Conservation (phyloP, 2,888 invertebrate genomes). For the Gibbula magus region DNA sequence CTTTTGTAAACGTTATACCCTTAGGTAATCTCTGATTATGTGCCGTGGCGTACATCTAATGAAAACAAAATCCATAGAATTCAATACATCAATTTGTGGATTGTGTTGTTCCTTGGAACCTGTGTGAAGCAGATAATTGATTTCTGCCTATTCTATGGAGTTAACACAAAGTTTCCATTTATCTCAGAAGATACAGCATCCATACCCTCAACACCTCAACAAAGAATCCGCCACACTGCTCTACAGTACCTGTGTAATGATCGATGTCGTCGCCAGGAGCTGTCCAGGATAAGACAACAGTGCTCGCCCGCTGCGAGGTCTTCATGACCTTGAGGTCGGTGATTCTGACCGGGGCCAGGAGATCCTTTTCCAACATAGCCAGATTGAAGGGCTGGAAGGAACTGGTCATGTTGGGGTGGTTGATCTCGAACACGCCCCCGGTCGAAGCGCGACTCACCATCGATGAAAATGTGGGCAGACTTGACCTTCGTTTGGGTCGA, state of each 20-base stretch:
- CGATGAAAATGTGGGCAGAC: too few species aligned
- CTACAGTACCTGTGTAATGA: constrained; percentile 51
- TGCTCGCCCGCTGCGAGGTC: constrained; percentile 44
- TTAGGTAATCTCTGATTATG: too few species aligned
- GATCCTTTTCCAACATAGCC: constrained; percentile 25
- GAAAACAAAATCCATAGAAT: too few species aligned
- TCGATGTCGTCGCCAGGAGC: constrained; percentile 62
- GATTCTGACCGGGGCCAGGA: constrained; percentile 52
- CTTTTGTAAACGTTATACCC: too few species aligned
- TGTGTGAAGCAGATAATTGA: too few species aligned
- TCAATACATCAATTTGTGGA: too few species aligned
- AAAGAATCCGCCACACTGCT: background rate
- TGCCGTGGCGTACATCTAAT: too few species aligned
- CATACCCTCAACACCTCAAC: background rate
- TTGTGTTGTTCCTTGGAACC: too few species aligned
- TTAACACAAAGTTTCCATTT: background rate
- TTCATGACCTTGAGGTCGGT: constrained; percentile 53
- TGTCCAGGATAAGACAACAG: constrained; percentile 56
- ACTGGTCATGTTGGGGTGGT: background rate
- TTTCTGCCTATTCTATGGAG: background rate
- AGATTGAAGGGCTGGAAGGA: background rate
- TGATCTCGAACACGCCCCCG: constrained; percentile 18
- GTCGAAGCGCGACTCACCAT: background rate
- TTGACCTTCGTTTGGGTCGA: too few species aligned
- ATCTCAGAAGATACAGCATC: background rate